Evolutionary conservation across 2,113 vertebrate genomes (phyloP).

Genomic region (Xenotilapia longispinis): DNA sequence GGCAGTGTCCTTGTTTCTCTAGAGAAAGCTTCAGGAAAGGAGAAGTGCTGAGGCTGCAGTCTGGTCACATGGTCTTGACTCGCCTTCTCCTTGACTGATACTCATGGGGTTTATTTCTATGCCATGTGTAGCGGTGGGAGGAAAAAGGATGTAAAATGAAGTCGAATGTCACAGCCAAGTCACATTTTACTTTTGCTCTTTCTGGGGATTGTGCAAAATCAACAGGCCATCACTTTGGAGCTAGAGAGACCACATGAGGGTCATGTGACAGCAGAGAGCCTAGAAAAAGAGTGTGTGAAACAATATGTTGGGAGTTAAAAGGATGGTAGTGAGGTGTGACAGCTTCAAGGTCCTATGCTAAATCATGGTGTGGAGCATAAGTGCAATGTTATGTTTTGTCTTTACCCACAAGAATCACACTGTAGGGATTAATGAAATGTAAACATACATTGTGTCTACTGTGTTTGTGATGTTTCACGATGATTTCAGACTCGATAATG

Average conservation of each 20-base stretch:
- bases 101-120: not conserved
- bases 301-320: not conserved
- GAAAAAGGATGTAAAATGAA: not conserved
- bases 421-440: not conserved
- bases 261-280: conserved; percentile 40
- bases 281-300: not conserved
- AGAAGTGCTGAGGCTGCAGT: conserved; percentile 61
- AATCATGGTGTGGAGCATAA: not conserved
- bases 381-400: not conserved
- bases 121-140: not conserved
- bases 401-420: not conserved
- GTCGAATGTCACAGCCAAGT: not conserved
- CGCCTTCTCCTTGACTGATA: conserved; percentile 1
- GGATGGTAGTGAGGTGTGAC: not conserved
- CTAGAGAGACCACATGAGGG: conserved; percentile 17
- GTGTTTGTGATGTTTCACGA: not conserved
- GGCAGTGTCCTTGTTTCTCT: not conserved
- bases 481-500: not conserved
- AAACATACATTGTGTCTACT: not conserved
- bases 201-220: not conserved
- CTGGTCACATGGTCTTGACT: conserved; percentile 42
- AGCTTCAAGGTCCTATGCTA: not conserved
- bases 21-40: not conserved
- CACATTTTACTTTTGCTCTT: not conserved
- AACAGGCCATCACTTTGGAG: not conserved